Base-by-base conservation (phyloP, 2,113 vertebrate species). In the Rhadina sibilatrix region DNA sequence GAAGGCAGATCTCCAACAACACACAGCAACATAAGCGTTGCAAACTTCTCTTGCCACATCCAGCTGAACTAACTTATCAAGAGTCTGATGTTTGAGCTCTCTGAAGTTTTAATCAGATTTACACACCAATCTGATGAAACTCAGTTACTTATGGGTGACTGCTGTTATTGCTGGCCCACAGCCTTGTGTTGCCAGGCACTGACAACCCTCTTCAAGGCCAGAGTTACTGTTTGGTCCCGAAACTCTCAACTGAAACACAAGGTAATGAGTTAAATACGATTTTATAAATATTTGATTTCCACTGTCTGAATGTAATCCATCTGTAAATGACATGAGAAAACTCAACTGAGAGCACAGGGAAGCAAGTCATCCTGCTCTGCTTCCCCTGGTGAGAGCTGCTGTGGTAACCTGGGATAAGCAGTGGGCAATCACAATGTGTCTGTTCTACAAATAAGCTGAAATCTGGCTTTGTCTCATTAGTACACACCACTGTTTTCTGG, bases 281-380 rank as follows among this genome's bases (percentile, higher is more conserved):
- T 95, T 80, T 86, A 90, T 88, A 96, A 95, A 94, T 94, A 93
- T 94, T 95, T 96, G 44, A 93, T 96, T 94, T 92, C 49, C 64
- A 89, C 63, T 38, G 37, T 53, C 56, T 92, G 40, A 65, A 65
- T 0, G 2, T 68, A 90, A 94, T 52, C 56, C 68, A 75, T 37
- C 57, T 68, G 52, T 63, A 92, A 96, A 95, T 71, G 81, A 53
- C 88, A 75, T 24, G 30, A 86, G 64, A 44, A 90, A 84, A 86
- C 66, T 59, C 8, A 4, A 44, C 35, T 72, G 79, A 89, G 68
- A 78, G 61, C 80, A 83, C 37, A 83, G 38, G 19, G 40, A 64
- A 66, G 64, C 1, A 5, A 92, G 12, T 44, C 70, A 84, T 91
- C 74, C 77, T 84, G 65, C 50, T 95, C 89, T 95, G 81, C 70